These are phyloP conservation scores for Rafetus swinhoei DNA, from an alignment of 2,113 vertebrate genomes.

Conservation along the genomic window DNA sequence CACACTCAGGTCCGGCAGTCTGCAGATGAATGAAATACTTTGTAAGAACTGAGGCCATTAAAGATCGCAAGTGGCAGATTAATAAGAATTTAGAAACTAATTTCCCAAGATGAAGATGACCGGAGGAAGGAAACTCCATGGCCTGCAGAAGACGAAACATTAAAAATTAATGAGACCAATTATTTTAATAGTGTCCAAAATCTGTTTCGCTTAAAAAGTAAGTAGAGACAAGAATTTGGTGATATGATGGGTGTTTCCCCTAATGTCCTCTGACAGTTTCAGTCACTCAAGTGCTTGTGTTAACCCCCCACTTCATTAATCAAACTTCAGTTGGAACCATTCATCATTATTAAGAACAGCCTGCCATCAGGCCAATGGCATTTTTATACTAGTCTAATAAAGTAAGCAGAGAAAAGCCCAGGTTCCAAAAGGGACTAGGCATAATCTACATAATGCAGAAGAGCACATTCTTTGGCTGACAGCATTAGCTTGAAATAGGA, in stretches of 20 bases:
- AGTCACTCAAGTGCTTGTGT: background rate
- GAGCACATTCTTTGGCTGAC: background rate
- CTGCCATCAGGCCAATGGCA: slow-evolving; percentile 11
- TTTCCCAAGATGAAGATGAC: slow-evolving; percentile 6
- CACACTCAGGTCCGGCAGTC: background rate
- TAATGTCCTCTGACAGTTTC: slow-evolving; percentile 30
- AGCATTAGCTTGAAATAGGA: background rate
- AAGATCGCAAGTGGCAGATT: slow-evolving; percentile 15
- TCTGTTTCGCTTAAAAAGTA: background rate
- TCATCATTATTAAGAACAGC: slow-evolving; percentile 41
- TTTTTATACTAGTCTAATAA: slow-evolving; percentile 14
- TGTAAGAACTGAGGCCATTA: background rate
- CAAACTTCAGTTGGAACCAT: background rate
- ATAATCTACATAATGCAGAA: accelerated
- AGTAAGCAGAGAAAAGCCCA: background rate
- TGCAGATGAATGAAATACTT: slow-evolving; percentile 10
- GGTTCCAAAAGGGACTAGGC: background rate
- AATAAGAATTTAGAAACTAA: slow-evolving; percentile 9
- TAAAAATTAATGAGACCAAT: slow-evolving; percentile 20
- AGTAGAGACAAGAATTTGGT: background rate
- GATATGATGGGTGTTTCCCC: slow-evolving; percentile 5
- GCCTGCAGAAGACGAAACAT: slow-evolving; percentile 4
- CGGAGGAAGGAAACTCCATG: background rate
- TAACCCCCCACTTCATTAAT: slow-evolving; percentile 39
- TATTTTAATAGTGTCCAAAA: slow-evolving; percentile 13